phyloP scores from a whole-genome alignment of 2,797 vertebrate genomes.

The Liparis tanakae region DNA sequence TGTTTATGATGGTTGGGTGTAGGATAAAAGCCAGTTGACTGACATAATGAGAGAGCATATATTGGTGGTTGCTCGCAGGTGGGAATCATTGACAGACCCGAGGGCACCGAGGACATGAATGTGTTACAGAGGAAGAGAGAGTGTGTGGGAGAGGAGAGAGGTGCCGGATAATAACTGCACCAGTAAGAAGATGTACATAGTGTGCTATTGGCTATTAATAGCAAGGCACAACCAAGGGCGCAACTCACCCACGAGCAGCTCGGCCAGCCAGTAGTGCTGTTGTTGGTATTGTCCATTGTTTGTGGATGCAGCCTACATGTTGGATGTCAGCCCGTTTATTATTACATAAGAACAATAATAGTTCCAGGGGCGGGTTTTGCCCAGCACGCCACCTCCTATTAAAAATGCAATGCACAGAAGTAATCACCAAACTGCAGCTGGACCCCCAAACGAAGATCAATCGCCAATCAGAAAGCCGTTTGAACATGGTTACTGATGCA shows the following conservation, averaged over 20 bases:
- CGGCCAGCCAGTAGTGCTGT: constrained; percentile 58
- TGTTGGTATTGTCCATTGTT: constrained; percentile 62
- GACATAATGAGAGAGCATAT: constrained; percentile 27
- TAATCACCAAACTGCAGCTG: constrained; percentile 6
- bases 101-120: constrained; percentile 48
- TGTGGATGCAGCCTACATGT: constrained; percentile 44
- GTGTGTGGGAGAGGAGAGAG: constrained; percentile 56
- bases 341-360: constrained; percentile 60
- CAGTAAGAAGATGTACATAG: constrained; percentile 62
- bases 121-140: constrained; percentile 34
- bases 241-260: constrained; percentile 57
- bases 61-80: constrained; percentile 41
- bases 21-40: constrained; percentile 38
- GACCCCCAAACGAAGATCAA: constrained; percentile 42
- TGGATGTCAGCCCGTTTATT: constrained; percentile 35
- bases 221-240: constrained; percentile 62
- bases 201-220: constrained; percentile 75
- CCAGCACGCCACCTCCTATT: constrained; percentile 51
- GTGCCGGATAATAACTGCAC: constrained; percentile 54
- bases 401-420: constrained; percentile 29
- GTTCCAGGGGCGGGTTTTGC: constrained; percentile 50
- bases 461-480: constrained; percentile 35
- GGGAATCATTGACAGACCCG: constrained; percentile 42
- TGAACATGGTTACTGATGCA: constrained; percentile 26
- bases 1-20: constrained; percentile 50